These are phyloP conservation scores for Alethe castanea DNA, from an alignment of 2,113 vertebrate genomes.

Conservation along the genomic window DNA sequence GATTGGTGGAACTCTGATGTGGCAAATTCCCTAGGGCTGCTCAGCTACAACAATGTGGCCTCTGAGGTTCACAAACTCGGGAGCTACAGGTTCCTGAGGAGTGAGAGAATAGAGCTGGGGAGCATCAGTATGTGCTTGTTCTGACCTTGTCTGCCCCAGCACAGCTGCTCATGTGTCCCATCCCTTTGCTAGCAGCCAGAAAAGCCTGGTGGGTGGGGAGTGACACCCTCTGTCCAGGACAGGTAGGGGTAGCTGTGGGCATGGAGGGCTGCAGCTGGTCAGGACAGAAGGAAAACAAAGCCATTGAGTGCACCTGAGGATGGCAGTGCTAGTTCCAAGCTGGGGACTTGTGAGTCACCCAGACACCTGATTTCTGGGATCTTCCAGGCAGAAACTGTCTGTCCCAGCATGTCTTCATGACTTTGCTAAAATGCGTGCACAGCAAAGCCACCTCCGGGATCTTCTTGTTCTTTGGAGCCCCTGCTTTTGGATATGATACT, in stretches of 20 bases:
- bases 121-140: background rate
- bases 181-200: background rate
- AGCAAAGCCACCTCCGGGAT: background rate
- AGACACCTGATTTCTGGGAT: background rate
- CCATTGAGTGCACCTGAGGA: background rate
- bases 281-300: background rate
- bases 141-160: accelerated
- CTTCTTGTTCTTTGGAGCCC: background rate
- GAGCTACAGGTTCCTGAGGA: background rate
- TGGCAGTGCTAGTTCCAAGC: background rate
- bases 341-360: background rate
- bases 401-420: accelerated
- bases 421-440: background rate
- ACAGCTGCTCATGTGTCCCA: background rate
- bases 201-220: background rate
- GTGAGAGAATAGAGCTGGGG: background rate
- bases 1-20: background rate
- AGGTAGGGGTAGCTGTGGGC: accelerated
- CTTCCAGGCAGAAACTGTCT: background rate
- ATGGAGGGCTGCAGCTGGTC: background rate
- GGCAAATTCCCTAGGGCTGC: background rate
- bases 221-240: background rate
- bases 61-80: background rate
- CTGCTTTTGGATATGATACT: background rate
- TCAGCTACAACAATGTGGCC: background rate